Percentiles rank a stretch among this genome's conserved stretches.
Conservation (phyloP, 2,888 invertebrate genomes). For the Sisyra terminalis region DNA sequence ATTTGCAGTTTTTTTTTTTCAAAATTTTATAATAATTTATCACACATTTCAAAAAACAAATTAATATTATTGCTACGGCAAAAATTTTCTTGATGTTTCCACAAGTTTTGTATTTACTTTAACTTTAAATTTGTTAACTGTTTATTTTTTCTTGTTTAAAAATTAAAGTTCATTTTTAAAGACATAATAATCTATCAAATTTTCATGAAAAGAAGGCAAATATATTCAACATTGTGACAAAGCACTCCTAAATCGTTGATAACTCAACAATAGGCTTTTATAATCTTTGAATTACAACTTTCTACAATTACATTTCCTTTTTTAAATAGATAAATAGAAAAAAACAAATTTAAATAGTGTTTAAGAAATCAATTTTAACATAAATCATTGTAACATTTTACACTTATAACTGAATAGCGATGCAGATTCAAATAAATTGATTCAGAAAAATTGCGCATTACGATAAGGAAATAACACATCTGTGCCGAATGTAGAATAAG, state of each 20-base stretch:
- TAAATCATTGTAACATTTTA: too few relatives aligned
- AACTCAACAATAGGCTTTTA: too few relatives aligned
- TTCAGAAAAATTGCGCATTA: too few relatives aligned
- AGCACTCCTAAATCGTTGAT: not conserved
- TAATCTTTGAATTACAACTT: too few relatives aligned
- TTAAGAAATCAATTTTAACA: too few relatives aligned
- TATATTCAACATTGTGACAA: not conserved
- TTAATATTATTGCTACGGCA: slow-evolving; percentile 35
- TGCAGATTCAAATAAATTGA: too few relatives aligned
- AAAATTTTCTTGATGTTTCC: slow-evolving; percentile 17
- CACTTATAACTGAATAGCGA: too few relatives aligned
- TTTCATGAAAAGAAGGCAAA: not conserved
- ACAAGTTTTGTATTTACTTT: not conserved
- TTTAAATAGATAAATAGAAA: too few relatives aligned
- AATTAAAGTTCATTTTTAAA: not conserved
- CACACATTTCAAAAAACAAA: slow-evolving; percentile 18
- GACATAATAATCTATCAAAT: not conserved
- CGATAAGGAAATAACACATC: too few relatives aligned
- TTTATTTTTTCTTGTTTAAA: not conserved
- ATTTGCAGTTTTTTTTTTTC: slow-evolving; percentile 6
- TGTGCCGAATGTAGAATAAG: too few relatives aligned
- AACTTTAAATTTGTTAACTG: not conserved
- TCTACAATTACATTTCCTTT: too few relatives aligned
- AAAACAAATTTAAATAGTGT: too few relatives aligned
- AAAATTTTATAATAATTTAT: slow-evolving; percentile 13